Evolutionary conservation across 2,113 vertebrate genomes (phyloP), one percentile per base, ranked within the genome.

Genomic region (Chloropsis hardwickii): DNA sequence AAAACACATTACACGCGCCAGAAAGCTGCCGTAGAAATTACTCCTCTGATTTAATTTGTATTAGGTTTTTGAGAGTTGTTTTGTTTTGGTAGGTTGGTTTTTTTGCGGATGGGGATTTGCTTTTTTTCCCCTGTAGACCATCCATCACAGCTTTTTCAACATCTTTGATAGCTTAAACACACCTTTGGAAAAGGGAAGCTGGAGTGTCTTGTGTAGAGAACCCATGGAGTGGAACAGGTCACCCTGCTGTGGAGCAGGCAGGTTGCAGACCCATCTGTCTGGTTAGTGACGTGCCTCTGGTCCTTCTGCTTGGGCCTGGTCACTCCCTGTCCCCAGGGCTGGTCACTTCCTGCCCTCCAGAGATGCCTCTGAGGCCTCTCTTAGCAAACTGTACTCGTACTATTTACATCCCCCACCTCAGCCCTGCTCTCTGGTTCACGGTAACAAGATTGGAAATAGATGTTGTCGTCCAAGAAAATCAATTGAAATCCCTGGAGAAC

Each of bases 1-100:
- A 40, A 71, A 44, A 0, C 28, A 40, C 29, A 1, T 40, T 8
- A 12, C 8, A 3, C 1, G 9, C 14, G 2, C 20, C 10, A 23
- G 67, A 57, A 74, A 71, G 54, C 56, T 57, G 33, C 33, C 6
- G 2, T 61, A 81, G 78, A 60, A 80, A 73, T 50, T 0, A 45
- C 8, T 73, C 29, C n/a, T 40, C 42, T 40, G n/a, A 6, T 76
- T 39, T 60, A 14, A 76, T 23, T 28, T 35, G 2, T 31, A 14
- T 65, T 40, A n/a, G 11, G 33, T 54, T 76, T 51, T 4, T 6
- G 28, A 24, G 11, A 2, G 5, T 44, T 22, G 28, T 8, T 39
- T 56, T 48, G 23, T 8, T 6, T 29, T n/a, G 14, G 19, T 31
- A 14, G n/a, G 8, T 39, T 60, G 20, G 5, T 13, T n/a, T 39